These are phyloP conservation scores for Amorpha juglandis DNA, from an alignment of 2,888 invertebrate genomes.

Conservation along the genomic window DNA sequence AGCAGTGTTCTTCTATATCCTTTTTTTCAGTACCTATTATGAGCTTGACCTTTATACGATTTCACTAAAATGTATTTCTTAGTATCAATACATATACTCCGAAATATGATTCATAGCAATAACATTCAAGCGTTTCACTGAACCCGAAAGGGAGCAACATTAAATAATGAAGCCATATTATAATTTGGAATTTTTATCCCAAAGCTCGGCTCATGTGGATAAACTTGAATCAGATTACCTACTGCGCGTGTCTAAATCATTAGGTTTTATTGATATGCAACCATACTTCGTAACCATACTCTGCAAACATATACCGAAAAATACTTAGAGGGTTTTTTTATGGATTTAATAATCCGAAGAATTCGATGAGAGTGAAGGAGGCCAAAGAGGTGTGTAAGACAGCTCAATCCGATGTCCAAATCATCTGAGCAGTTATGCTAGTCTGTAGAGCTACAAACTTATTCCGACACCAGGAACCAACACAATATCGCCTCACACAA, in stretches of 20 bases:
- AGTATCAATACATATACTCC: not conserved
- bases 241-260: not conserved
- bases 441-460: not conserved
- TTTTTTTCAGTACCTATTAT: not conserved
- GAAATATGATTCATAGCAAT: not conserved
- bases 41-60: not conserved
- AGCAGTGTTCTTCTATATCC: not conserved
- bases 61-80: not conserved
- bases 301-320: not conserved
- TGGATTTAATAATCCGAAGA: not conserved
- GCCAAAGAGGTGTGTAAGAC: no score
- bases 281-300: not conserved
- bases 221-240: not conserved
- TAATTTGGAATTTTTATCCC: conserved; percentile 4
- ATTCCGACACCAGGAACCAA: not conserved
- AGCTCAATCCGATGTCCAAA: no score
- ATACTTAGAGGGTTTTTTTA: not conserved
- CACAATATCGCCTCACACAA: conserved; percentile 33
- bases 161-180: conserved; percentile 2
- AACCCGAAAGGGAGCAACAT: not conserved
- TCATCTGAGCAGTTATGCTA: no score
- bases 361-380: no score
- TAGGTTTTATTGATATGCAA: not conserved
- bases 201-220: conserved; percentile 1
- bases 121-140: conserved; percentile 5